phyloP scores from a whole-genome alignment of 2,797 vertebrate genomes.

The Macrochelys suwanniensis region DNA sequence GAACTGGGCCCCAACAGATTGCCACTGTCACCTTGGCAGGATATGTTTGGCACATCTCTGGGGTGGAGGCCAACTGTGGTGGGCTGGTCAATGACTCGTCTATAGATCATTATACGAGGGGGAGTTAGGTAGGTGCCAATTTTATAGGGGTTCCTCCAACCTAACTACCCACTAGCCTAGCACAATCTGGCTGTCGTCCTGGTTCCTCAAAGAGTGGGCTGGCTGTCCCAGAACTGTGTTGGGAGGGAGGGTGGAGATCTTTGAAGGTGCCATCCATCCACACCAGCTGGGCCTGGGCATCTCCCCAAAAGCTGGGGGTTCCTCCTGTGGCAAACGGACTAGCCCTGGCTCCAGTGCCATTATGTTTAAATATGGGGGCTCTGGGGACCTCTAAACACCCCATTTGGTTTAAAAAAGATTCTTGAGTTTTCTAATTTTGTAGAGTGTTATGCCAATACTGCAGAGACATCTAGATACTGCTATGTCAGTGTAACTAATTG shows the following conservation, averaged over 20 bases:
- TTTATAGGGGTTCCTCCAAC: neutral
- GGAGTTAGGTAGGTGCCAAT: neutral
- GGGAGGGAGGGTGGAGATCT: neutral
- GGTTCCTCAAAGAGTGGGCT: neutral
- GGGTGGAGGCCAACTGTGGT: neutral
- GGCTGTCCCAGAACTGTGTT: neutral
- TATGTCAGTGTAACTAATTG: neutral
- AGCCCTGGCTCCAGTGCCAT: neutral
- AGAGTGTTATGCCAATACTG: neutral
- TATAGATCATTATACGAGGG: neutral
- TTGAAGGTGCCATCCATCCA: neutral
- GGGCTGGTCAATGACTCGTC: neutral
- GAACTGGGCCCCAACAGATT: slow-evolving; percentile 4
- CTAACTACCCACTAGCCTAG: neutral
- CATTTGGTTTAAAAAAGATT: neutral
- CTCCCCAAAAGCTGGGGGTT: neutral
- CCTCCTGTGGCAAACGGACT: neutral
- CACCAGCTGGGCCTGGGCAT: neutral
- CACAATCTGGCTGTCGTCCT: neutral
- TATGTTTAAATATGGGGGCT: neutral
- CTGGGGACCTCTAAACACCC: neutral
- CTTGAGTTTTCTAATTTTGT: neutral
- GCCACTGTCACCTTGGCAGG: neutral
- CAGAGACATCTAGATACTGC: neutral
- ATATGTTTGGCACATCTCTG: neutral